Base-by-base conservation (phyloP, 2,797 vertebrate genomes). In the Cetoscarus ocellatus region DNA sequence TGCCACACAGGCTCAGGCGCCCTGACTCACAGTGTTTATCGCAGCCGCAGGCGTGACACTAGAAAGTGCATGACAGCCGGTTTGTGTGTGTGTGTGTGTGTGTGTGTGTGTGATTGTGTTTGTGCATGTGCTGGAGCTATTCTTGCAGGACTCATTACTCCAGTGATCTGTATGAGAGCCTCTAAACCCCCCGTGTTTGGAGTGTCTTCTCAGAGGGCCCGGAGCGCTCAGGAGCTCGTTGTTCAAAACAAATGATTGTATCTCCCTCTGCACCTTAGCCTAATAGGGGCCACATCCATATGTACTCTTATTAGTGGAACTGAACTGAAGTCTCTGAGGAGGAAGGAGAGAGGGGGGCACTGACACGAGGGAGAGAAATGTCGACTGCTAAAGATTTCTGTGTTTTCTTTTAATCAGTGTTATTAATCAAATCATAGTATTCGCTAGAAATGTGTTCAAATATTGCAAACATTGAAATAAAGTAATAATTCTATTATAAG, bases 1-100 rank as follows among this genome's bases (percentile, higher is more conserved):
- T 83, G 85, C 79, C 86, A 74, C 75, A 55, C 70, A 27, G 57
- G 27, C 69, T 63, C 78, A 66, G 70, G 61, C 19, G 10, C 77
- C 75, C 64, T 84, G 83, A 87, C 80, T 88, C 73, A 71, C 68
- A 48, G 72, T 77, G 82, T 82, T 87, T 77, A 86, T 86, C 85
- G 36, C 83, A 77, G 82, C 84, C 61, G 38, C 71, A 0, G 75
- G 88, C 66, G 19, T 59, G 67, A 83, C 79, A 79, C 75, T 70
- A 45, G 75, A 83, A 66, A 73, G 83, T 17, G 62, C 76, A 56
- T 73, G 86, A 83, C 79, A 69, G 64, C 52, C 11, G 5, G 27
- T 55, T 48, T 61, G 48, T 15, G 53, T 7, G 18, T 17, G 44
- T 38, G n/a, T n/a, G n/a, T n/a, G n/a, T 40, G 51, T 62, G 15